Conservation (phyloP, 2,797 vertebrate genomes). For the Thamnophis elegans region DNA sequence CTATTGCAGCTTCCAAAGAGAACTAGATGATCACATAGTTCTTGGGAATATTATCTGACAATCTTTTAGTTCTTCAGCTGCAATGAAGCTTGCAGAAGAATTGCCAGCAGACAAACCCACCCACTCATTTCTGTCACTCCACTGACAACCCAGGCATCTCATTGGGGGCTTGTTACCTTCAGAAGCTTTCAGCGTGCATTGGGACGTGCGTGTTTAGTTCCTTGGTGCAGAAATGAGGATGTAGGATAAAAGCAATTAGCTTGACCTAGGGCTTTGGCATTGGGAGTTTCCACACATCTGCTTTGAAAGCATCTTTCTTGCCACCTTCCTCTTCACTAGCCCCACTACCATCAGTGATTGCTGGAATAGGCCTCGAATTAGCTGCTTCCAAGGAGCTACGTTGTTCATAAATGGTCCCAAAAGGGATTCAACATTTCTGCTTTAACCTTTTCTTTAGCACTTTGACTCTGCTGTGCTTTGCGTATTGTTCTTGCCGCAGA, state of each 20-base stretch:
- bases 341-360: not conserved
- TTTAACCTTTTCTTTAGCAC: not conserved
- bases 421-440: not conserved
- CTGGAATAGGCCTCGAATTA: not conserved
- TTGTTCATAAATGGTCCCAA: not conserved
- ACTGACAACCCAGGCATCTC: no score
- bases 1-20: not conserved
- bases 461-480: not conserved
- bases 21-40: not conserved
- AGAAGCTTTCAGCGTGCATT: not conserved
- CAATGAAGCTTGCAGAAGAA: not conserved
- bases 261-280: not conserved
- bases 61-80: not conserved
- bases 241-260: not conserved
- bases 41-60: not conserved
- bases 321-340: not conserved
- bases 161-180: not conserved
- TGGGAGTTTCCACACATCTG: not conserved
- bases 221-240: not conserved
- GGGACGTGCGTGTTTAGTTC: not conserved
- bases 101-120: not conserved
- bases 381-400: not conserved
- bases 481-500: conserved; percentile 17
- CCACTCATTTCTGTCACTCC: not conserved
- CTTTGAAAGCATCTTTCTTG: not conserved